Conservation (phyloP, 1,140 invertebrate species). For the Eubasilissa regina region DNA sequence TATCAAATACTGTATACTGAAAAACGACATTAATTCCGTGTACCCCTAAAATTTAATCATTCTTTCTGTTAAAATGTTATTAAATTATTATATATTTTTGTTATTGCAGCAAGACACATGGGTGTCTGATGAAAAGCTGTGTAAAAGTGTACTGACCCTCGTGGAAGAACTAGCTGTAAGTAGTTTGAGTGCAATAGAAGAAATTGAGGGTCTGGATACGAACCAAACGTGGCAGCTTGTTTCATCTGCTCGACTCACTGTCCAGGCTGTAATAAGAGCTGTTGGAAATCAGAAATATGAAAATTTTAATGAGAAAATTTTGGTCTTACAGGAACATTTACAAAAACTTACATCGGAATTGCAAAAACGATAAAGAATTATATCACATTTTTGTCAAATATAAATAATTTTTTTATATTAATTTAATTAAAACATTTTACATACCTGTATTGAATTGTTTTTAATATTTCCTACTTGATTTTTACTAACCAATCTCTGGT, state of each 20-base stretch:
- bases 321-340: slow-evolving; percentile 64
- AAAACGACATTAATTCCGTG: too few species aligned
- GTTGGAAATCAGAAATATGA: slow-evolving; percentile 70
- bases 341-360: slow-evolving; percentile 67
- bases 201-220: slow-evolving; percentile 71
- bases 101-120: slow-evolving; percentile 72
- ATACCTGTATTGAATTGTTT: too few species aligned
- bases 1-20: too few species aligned
- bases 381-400: too few species aligned
- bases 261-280: slow-evolving; percentile 72
- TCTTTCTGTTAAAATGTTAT: background rate
- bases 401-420: too few species aligned
- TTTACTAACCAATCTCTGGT: too few species aligned
- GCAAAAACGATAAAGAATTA: slow-evolving; percentile 61
- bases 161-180: slow-evolving; percentile 64
- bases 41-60: too few species aligned
- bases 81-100: slow-evolving; percentile 53
- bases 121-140: slow-evolving; percentile 73
- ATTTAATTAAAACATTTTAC: too few species aligned
- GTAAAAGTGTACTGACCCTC: slow-evolving; percentile 67
- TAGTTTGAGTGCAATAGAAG: slow-evolving; percentile 66
- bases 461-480: too few species aligned
- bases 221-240: slow-evolving; percentile 72
- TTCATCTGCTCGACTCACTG: slow-evolving; percentile 75
- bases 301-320: slow-evolving; percentile 63